Evolutionary conservation across 2,797 vertebrate genomes (phyloP).

Genomic region (Lerista edwardsae): DNA sequence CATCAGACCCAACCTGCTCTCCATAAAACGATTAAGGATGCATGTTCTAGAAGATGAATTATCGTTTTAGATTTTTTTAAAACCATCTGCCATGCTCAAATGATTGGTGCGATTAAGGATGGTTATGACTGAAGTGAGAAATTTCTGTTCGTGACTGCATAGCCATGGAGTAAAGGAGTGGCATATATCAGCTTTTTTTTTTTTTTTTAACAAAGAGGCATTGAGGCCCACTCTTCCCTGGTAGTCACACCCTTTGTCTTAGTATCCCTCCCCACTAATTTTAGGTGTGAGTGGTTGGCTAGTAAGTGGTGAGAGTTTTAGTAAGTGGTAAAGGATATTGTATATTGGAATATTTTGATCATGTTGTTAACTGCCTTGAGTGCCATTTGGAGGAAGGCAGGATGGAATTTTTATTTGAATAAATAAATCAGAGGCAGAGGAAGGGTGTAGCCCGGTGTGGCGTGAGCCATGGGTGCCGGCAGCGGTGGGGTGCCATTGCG

Average conservation of each 20-base stretch:
- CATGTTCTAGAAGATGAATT: background rate
- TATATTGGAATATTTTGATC: too few relatives aligned
- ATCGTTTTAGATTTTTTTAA: background rate
- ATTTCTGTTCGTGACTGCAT: background rate
- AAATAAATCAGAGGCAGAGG: too few relatives aligned
- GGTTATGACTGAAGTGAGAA: background rate
- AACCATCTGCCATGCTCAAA: background rate
- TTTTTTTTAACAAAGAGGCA: background rate
- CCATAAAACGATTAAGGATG: background rate
- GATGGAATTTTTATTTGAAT: too few relatives aligned
- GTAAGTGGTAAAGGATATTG: too few relatives aligned
- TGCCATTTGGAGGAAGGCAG: too few relatives aligned
- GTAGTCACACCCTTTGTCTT: background rate
- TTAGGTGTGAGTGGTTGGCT: background rate
- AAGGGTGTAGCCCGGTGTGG: too few relatives aligned
- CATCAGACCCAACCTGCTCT: background rate
- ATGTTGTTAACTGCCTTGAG: too few relatives aligned
- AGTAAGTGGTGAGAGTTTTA: background rate
- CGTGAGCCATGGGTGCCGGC: too few relatives aligned
- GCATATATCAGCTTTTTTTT: background rate
- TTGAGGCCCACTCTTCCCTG: background rate
- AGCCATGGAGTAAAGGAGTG: background rate
- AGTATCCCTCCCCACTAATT: background rate
- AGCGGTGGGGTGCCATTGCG: too few relatives aligned
- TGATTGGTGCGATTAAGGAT: background rate